Evolutionary conservation across 2,797 vertebrate species (phyloP).

Genomic region (Ambastaia sidthimunki): DNA sequence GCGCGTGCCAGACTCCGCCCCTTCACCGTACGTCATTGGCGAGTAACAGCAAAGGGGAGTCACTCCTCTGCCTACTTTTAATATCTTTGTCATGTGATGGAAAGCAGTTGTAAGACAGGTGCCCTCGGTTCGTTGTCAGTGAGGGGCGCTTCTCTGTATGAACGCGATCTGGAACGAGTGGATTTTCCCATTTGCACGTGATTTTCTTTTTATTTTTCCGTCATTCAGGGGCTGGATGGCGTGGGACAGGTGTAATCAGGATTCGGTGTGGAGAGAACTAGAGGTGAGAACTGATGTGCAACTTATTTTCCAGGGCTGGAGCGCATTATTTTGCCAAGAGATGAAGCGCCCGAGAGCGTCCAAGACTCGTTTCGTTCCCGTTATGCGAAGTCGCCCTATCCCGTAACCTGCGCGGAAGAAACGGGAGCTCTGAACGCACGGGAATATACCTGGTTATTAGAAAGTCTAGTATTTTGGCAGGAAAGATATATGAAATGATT

Average conservation of each 20-base stretch:
- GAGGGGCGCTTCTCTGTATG: constrained; percentile 90
- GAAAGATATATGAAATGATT: constrained; percentile 59
- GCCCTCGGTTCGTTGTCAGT: constrained; percentile 94
- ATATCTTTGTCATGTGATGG: constrained; percentile 99
- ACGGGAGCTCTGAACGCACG: constrained; percentile 67
- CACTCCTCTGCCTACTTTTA: constrained; percentile 99
- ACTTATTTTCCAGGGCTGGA: constrained; percentile 69
- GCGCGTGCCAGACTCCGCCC: constrained; percentile 86
- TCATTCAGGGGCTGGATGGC: constrained; percentile 97
- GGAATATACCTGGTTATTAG: constrained; percentile 70
- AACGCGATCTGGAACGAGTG: constrained; percentile 79
- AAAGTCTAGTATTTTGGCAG: constrained; percentile 65
- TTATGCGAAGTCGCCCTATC: constrained; percentile 48
- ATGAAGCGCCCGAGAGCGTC: constrained; percentile 67
- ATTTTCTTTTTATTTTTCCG: constrained; percentile 76
- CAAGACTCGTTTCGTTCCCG: constrained; percentile 55
- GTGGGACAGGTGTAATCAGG: constrained; percentile 99
- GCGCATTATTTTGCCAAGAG: constrained; percentile 62
- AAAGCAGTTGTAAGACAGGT: constrained; percentile 99
- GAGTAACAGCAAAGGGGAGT: constrained; percentile 86
- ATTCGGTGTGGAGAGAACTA: constrained; percentile 96
- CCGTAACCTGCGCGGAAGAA: constrained; percentile 68
- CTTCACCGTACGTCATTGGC: constrained; percentile 86
- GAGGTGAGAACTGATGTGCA: constrained; percentile 87
- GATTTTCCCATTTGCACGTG: constrained; percentile 69